Conservation (phyloP, 1,140 invertebrate species). For the Anastrepha ludens region DNA sequence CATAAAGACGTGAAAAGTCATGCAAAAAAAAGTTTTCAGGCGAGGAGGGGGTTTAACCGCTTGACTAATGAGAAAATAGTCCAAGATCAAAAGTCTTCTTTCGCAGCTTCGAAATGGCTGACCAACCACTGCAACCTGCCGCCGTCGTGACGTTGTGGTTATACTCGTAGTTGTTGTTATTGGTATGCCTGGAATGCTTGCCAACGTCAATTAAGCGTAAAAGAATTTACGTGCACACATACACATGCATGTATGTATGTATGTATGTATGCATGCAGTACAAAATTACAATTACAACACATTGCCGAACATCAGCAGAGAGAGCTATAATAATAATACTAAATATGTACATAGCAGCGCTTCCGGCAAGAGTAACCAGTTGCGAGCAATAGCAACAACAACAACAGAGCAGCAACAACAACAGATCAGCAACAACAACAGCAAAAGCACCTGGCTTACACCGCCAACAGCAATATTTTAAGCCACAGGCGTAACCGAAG, state of each 20-base stretch:
- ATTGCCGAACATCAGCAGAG: neutral
- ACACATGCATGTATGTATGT: neutral
- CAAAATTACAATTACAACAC: neutral
- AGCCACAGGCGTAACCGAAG: slow-evolving; percentile 28
- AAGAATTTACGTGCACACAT: neutral
- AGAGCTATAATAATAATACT: slow-evolving; percentile 1
- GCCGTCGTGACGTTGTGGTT: neutral
- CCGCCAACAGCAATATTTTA: slow-evolving; percentile 38
- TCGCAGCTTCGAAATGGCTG: neutral
- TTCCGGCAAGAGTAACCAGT: slow-evolving; percentile 10
- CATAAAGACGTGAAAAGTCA: neutral
- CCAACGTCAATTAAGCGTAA: slow-evolving; percentile 19
- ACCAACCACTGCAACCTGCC: neutral
- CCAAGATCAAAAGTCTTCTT: slow-evolving; percentile 38
- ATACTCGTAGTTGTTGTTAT: neutral
- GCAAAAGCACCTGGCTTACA: neutral
- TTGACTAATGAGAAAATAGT: slow-evolving; percentile 41
- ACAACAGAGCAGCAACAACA: neutral
- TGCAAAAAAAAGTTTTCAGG: neutral
- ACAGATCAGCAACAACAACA: neutral
- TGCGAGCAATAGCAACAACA: neutral
- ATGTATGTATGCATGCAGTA: neutral
- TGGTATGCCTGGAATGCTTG: slow-evolving; percentile 1
- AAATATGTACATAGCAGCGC: neutral
- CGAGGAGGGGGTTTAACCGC: neutral